These are phyloP conservation scores for Antheraea mylitta DNA, from an alignment of 1,140 invertebrate species.

Conservation along the genomic window DNA sequence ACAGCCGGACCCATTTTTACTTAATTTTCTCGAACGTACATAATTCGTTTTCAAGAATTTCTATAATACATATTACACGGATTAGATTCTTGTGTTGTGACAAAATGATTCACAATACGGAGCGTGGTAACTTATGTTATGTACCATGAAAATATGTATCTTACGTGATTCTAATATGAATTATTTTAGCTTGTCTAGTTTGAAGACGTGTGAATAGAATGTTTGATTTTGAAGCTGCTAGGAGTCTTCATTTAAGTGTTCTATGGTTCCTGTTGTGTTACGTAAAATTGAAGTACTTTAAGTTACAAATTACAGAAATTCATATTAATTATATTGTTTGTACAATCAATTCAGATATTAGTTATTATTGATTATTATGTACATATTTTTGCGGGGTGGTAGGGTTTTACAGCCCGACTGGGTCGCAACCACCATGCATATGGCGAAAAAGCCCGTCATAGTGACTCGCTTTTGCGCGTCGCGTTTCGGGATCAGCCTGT, in stretches of 20 bases:
- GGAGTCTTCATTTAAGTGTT: not conserved
- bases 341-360: no score
- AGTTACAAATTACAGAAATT: no score
- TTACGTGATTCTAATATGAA: not conserved
- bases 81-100: not conserved
- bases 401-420: no score
- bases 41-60: not conserved
- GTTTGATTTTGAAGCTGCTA: not conserved
- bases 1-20: slow-evolving; percentile 14
- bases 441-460: no score
- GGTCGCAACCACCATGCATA: no score
- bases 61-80: not conserved
- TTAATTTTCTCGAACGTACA: not conserved
- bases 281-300: not conserved
- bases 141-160: not conserved
- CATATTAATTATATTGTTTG: no score
- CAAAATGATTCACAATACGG: not conserved
- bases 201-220: not conserved
- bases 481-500: no score
- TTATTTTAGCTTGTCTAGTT: not conserved
- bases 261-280: not conserved
- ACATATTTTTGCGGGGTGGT: no score
- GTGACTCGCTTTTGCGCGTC: no score
- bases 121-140: not conserved
- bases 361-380: no score